phyloP scores from a whole-genome alignment of 2,113 vertebrate genomes.

The Dolichotis patagonum region DNA sequence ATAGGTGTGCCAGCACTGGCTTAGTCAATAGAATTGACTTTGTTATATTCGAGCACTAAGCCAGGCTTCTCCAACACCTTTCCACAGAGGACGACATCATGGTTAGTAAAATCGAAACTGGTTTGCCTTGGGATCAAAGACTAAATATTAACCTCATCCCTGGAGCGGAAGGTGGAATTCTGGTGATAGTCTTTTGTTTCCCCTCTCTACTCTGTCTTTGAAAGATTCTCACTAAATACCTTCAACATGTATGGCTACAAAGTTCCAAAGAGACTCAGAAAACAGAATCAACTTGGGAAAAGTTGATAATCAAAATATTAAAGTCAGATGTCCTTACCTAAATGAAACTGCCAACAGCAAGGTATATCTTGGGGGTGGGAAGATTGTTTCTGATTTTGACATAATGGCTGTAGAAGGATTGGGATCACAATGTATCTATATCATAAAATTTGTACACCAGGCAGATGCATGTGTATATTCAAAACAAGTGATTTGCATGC shows the following conservation, averaged over 20 bases:
- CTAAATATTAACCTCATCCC: not conserved
- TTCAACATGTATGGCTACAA: not conserved
- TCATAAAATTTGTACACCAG: not conserved
- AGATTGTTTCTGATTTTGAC: constrained; percentile 4
- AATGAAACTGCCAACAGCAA: not conserved
- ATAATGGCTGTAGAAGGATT: not conserved
- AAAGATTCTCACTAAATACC: constrained; percentile 47
- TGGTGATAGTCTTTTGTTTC: constrained; percentile 56
- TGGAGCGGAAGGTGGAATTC: not conserved
- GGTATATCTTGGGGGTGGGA: not conserved
- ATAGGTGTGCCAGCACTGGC: not conserved
- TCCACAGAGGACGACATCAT: not conserved
- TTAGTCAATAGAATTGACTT: not conserved
- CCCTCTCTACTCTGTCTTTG: not conserved
- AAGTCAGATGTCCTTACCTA: not conserved
- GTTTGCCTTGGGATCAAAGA: constrained; percentile 6
- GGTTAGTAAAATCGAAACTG: not conserved
- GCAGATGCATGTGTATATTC: not conserved
- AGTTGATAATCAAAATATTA: not conserved
- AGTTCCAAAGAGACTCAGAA: not conserved
- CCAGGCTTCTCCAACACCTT: not conserved
- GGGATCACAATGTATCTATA: not conserved
- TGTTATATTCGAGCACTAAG: not conserved
- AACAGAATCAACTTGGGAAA: constrained; percentile 18
- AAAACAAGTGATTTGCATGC: not conserved